phyloP scores from a whole-genome alignment of 2,888 invertebrate genomes.

The Drosophila acutilabella region DNA sequence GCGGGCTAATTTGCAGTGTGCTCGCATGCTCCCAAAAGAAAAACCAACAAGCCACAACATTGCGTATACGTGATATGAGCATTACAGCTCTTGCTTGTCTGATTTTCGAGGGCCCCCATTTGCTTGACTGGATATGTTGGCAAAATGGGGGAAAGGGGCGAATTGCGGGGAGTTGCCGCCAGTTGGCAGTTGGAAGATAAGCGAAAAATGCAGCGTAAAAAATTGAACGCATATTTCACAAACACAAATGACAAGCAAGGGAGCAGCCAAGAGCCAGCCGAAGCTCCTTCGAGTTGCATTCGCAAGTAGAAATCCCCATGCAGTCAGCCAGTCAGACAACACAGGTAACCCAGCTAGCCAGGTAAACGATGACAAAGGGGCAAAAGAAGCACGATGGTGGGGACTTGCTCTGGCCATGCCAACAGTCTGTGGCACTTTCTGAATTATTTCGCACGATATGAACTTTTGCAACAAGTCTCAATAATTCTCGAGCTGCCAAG shows the following conservation, averaged over 20 bases:
- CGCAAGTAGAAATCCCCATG: conserved; percentile 1
- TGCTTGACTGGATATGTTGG: not conserved
- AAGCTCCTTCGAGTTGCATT: conserved; percentile 13
- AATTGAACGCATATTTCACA: conserved; percentile 80
- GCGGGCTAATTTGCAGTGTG: conserved; percentile 73
- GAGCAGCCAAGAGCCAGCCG: conserved; percentile 14
- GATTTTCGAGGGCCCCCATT: conserved; percentile 29
- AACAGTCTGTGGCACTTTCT: conserved; percentile 61
- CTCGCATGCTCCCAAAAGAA: conserved; percentile 58
- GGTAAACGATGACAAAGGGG: conserved; percentile 3
- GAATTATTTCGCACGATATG: conserved; percentile 79
- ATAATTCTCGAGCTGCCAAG: conserved; percentile 74
- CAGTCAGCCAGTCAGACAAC: conserved; percentile 26
- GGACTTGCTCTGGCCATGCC: conserved; percentile 33
- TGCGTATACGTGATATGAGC: conserved; percentile 77
- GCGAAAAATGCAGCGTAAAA: conserved; percentile 78
- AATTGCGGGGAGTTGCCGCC: conserved; percentile 24
- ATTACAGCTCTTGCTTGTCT: conserved; percentile 49
- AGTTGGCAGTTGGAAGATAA: conserved; percentile 71
- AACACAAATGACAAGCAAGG: conserved; percentile 67
- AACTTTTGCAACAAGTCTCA: conserved; percentile 78
- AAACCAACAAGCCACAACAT: conserved; percentile 76
- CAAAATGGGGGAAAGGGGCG: not conserved
- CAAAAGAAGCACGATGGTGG: not conserved
- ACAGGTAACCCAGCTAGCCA: conserved; percentile 30